Percentiles rank a stretch among this genome's conserved stretches.
Evolutionary conservation across 2,797 vertebrate species (phyloP).

Genomic region (Fratercula arctica): DNA sequence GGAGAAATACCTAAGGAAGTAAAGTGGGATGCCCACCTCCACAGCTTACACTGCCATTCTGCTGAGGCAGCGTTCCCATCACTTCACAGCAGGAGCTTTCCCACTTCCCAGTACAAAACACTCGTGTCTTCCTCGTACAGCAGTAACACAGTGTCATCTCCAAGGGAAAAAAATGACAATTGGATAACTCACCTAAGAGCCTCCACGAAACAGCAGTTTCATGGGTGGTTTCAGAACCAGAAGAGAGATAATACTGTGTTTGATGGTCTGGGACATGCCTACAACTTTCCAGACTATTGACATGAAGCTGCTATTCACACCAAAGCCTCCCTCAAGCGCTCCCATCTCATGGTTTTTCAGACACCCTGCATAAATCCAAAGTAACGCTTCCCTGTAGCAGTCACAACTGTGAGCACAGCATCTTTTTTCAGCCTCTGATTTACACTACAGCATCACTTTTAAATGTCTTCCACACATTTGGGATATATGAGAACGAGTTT

Average conservation of each 20-base stretch:
- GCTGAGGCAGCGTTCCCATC: background rate
- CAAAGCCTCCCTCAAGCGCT: background rate
- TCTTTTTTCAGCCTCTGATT: constrained; percentile 13
- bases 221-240: background rate
- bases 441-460: background rate
- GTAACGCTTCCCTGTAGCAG: background rate
- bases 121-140: background rate
- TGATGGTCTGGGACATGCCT: background rate
- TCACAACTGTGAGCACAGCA: constrained; percentile 25
- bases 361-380: constrained; percentile 10
- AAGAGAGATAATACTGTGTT: background rate
- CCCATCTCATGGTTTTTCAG: background rate
- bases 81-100: background rate
- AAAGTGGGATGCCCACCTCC: background rate
- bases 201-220: background rate
- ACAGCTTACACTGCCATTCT: background rate
- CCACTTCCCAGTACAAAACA: background rate
- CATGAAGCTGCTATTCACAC: background rate
- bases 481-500: background rate
- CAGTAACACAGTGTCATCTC: background rate
- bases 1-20: background rate
- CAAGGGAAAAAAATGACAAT: background rate
- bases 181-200: background rate
- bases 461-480: background rate
- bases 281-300: background rate